Percentiles rank a stretch among this genome's conserved stretches.
phyloP scores from a whole-genome alignment of 2,888 invertebrate genomes.

The Aphrophora alni region DNA sequence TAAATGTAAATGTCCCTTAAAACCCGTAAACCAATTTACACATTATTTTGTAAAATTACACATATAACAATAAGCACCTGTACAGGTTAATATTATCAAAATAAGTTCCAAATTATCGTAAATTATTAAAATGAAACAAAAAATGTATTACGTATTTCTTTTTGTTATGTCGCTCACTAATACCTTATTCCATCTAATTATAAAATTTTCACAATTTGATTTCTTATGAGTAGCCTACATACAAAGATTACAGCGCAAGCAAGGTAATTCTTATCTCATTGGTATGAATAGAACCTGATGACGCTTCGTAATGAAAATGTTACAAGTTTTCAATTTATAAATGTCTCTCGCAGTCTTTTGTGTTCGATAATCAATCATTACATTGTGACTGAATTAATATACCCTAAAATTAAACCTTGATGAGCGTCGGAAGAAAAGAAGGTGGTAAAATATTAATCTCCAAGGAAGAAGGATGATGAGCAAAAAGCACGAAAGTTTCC shows the following conservation, averaged over 20 bases:
- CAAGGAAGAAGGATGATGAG: neutral
- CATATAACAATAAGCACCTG: too few relatives aligned
- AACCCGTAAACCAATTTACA: too few relatives aligned
- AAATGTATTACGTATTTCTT: too few relatives aligned
- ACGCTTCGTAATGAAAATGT: neutral
- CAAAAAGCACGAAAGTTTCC: neutral
- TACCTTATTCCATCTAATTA: too few relatives aligned
- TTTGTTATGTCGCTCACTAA: too few relatives aligned
- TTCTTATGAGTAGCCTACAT: too few relatives aligned
- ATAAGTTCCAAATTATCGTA: too few relatives aligned
- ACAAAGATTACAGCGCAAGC: neutral
- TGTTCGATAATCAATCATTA: neutral
- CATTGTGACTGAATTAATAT: neutral
- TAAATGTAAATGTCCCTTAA: too few relatives aligned
- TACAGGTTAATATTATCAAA: too few relatives aligned
- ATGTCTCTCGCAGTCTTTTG: neutral
- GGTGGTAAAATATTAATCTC: slow-evolving; percentile 6
- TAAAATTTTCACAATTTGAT: too few relatives aligned
- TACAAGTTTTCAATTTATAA: neutral
- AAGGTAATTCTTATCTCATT: neutral
- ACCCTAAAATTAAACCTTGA: neutral
- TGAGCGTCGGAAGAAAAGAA: neutral
- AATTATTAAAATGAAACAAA: too few relatives aligned
- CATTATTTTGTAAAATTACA: too few relatives aligned
- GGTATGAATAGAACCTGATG: neutral